Evolutionary conservation across 1,140 invertebrate species (phyloP), one percentile per base, ranked within the genome.

Genomic region (Pararge aegeria): DNA sequence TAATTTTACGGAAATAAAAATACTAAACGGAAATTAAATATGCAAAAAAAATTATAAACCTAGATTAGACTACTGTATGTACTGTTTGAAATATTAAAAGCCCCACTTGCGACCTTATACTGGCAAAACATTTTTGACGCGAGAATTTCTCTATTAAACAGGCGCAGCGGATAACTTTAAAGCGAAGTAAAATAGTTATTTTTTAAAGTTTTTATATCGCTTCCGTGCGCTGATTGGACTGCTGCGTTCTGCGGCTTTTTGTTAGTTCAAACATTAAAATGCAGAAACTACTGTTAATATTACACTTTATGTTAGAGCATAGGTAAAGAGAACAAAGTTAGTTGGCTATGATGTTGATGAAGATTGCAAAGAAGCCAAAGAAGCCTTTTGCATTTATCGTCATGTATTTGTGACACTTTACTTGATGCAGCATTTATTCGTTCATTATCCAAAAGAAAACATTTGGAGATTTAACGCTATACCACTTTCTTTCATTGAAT

Each of bases 41-140:
- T 46, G 44, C 20, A n/a, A 12, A 30, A 59, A 58, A 30, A 24
- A 15, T 51, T 18, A 18, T 21, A 52, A 59, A 60, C 24, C 18
- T 60, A 48, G 37, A 60, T 60, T 53, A 37, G 27, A 60, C 50
- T 16, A 48, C 40, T 53, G 44, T 30, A 51, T 29, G 27, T n/a
- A 49, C 20, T 50, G 20, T 19, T 57, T 59, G 13, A 46, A 59
- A 46, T 53, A 60, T 60, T 53, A 53, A 53, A 53, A 48, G 27
- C 50, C 21, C 40, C 24, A 60, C 38, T 53, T 58, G 30, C 15
- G 20, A 51, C 46, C 55, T 51, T 58, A 49, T 48, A 53, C 15
- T 29, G 30, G 34, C 49, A 53, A 46, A 60, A 18, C 16, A 53
- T 60, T 60, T 57, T 60, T 60, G 40, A 24, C 50, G 40, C 40